Percentiles rank a stretch among this genome's conserved stretches.
Conservation (phyloP, 1,140 invertebrate genomes). For the Neelides sp. region DNA sequence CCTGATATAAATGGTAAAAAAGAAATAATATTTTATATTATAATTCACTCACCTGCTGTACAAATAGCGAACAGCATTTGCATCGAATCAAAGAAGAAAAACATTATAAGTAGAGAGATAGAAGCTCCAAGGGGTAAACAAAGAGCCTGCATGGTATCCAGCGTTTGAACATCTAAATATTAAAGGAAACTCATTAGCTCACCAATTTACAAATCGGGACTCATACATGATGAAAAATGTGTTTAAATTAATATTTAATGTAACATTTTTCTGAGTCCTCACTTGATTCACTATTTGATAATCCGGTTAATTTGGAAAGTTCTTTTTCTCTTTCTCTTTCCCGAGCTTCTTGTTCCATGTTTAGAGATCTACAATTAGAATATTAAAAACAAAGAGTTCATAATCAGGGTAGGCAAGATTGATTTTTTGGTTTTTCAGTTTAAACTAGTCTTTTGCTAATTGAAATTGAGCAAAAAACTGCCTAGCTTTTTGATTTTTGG, state of each 20-base stretch:
- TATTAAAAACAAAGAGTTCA: too few species aligned
- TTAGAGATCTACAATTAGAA: constrained; percentile 59
- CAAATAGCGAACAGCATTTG: constrained; percentile 94
- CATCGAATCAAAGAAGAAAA: constrained; percentile 98
- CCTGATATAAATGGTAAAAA: neutral
- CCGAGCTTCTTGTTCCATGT: constrained; percentile 84
- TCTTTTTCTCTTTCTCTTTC: constrained; percentile 68
- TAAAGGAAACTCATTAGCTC: constrained; percentile 5
- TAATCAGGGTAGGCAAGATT: too few species aligned
- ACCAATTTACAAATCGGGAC: neutral
- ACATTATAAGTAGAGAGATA: constrained; percentile 90
- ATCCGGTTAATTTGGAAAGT: constrained; percentile 37
- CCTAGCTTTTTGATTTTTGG: neutral
- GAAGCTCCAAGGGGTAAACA: constrained; percentile 92
- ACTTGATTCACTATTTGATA: constrained; percentile 30
- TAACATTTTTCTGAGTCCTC: constrained; percentile 12
- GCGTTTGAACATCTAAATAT: constrained; percentile 66
- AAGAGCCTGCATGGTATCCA: constrained; percentile 92
- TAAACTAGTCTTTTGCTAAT: too few species aligned
- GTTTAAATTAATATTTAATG: neutral
- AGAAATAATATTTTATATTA: constrained; percentile 2
- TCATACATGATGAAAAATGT: neutral
- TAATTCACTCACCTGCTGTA: constrained; percentile 69
- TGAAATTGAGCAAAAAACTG: too few species aligned
- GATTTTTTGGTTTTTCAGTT: neutral